Base-by-base conservation (phyloP, 2,888 invertebrate genomes). In the Autographa gamma region DNA sequence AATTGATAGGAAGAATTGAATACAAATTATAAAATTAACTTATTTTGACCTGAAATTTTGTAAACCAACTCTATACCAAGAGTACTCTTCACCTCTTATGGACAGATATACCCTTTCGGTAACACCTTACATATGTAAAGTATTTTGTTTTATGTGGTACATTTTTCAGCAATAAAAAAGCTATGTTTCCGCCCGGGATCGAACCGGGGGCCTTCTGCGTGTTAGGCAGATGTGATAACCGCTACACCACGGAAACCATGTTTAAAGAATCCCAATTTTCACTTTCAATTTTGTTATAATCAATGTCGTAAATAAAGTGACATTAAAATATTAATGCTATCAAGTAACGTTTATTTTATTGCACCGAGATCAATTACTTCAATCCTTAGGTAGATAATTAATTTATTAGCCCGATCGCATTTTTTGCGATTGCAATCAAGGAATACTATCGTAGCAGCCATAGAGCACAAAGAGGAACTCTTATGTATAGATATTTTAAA, bases 161-260 rank as follows among this genome's bases (percentile, higher is more conserved):
- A 6, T 2, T 48, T n/a, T 48, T 48, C 38, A n/a, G 16, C 16
- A n/a, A 48, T n/a, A 59, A 32, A 65, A 80, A 87, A 85, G 62
- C 8, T 85, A 85, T 97, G 97, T 97, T 97, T 97, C 96, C 97
- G 97, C 97, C 97, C 97, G 97, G 97, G 97, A 97, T 97, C 97
- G 97, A 97, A 97, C 97, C 97, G 97, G 97, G 97, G 97, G 96
- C 97, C 97, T 97, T 97, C 97, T 97, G 97, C 97, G 97, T 97
- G 97, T 97, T 97, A 97, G 97, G 97, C 97, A 97, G 97, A 97
- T 97, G 97, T 97, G 97, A 97, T 97, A 97, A 97, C 97, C 97
- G 97, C 97, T 97, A 97, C 97, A 97, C 97, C 54, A 56, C 54
- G 54, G 54, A 56, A 56, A 56, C 54, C 19, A 54, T 54, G 19